phyloP scores from a whole-genome alignment of 2,113 vertebrate genomes.

The Seriola dumerili region DNA sequence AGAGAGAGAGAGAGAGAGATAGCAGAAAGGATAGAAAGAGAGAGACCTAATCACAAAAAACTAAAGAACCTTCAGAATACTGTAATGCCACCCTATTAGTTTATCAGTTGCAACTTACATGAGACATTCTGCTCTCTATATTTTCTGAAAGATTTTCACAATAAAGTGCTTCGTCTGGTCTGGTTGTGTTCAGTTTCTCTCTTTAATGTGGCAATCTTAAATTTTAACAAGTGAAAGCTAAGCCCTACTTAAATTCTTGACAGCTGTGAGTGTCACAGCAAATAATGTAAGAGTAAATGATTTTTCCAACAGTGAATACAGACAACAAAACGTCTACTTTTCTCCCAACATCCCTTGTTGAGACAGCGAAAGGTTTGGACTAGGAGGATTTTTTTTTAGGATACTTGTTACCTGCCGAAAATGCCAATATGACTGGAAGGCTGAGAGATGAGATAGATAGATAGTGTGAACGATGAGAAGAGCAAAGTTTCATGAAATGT shows the following conservation, averaged over 20 bases:
- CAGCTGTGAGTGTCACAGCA: slow-evolving; percentile 21
- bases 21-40: background rate
- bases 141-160: background rate
- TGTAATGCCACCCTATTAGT: background rate
- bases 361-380: background rate
- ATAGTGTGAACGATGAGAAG: background rate
- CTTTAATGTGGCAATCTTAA: slow-evolving; percentile 18
- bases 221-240: slow-evolving; percentile 7
- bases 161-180: slow-evolving; percentile 18
- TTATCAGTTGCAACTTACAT: background rate
- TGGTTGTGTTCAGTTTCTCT: slow-evolving; percentile 1
- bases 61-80: background rate
- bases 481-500: background rate
- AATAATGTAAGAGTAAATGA: slow-evolving; percentile 6
- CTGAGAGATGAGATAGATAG: background rate
- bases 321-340: background rate
- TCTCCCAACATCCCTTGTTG: background rate
- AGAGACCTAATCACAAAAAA: background rate
- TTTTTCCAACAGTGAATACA: background rate
- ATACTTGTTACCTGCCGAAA: background rate
- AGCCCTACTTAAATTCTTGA: background rate
- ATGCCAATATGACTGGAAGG: background rate
- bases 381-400: background rate
- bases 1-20: background rate
- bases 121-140: background rate